Evolutionary conservation across 2,113 vertebrate genomes (phyloP), one percentile per base, ranked within the genome.

Genomic region (Budorcas taxicolor): DNA sequence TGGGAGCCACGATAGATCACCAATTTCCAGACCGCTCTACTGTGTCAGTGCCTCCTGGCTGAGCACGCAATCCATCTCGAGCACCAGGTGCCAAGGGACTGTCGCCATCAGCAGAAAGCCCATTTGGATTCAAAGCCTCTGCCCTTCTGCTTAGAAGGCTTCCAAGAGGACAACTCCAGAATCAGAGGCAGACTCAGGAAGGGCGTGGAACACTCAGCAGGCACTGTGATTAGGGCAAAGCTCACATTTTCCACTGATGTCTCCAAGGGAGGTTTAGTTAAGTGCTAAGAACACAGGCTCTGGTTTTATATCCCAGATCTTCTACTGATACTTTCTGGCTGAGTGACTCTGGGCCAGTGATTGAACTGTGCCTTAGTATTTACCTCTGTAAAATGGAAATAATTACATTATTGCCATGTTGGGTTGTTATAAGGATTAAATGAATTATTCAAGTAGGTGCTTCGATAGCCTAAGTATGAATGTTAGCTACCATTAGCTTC

Each of bases 181-280:
- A 84, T 23, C 17, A 43, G 4, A 17, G 29, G 71, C 57, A 76
- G 47, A 80, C 36, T 7, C 4, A 7, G 86, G 14, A 36, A 71
- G 23, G 47, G 27, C 9, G 16, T 0, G 0, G 40, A 23, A 47
- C n/a, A 6, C 7, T 0, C 3, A n/a, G 14, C 9, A 6, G 90
- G 87, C 82, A 45, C 74, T 23, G n/a, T 14, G 62, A 9, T 33
- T 13, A 43, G 33, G 16, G 16, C 21, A 12, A 50, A 2, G 19
- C 36, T 50, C 14, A 43, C 31, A 10, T 29, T 74, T 47, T 13
- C 47, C 33, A 31, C 8, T 36, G 58, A 40, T 53, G 58, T 19
- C n/a, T 92, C 86, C 12, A 17, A 90, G 71, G 33, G 36, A 82
- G n/a, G 33, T n/a, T 78, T 21, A 17, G 23, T 14, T 21, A 53